Evolutionary conservation across 2,888 invertebrate genomes (phyloP).

Genomic region (Drosophila cognata): DNA sequence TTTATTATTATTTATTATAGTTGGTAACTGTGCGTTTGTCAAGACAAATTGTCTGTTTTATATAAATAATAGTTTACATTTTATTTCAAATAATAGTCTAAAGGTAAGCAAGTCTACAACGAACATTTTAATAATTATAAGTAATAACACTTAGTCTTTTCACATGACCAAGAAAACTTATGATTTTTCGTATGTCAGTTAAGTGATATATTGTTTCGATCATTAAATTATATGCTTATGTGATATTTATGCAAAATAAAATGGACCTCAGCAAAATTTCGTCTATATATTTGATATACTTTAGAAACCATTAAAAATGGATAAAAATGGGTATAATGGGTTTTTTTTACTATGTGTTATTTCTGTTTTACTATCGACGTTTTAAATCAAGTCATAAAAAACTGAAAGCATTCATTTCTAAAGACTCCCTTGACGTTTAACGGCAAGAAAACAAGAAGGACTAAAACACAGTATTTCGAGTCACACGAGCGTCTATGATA

Average conservation of each 20-base stretch:
- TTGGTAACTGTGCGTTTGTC: no score
- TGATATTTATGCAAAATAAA: not conserved
- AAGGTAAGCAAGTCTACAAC: not conserved
- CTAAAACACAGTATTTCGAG: not conserved
- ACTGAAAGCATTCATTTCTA: not conserved
- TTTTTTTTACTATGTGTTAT: no score
- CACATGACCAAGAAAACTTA: not conserved
- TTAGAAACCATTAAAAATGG: no score
- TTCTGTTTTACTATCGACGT: not conserved
- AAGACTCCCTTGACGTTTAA: not conserved
- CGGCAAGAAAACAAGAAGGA: not conserved
- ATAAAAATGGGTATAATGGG: no score
- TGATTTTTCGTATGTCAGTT: not conserved
- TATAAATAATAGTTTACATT: not conserved
- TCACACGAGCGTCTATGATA: not conserved
- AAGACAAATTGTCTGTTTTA: not conserved
- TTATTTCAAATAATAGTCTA: not conserved
- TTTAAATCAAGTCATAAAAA: not conserved
- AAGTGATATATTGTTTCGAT: not conserved
- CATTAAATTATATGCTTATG: not conserved
- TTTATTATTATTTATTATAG: not conserved
- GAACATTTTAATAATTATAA: not conserved
- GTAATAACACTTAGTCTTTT: not conserved
- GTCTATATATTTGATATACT: not conserved
- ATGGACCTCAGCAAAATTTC: not conserved